A percentile compares a stretch with the other conserved stretches of the same genome.
Conservation (phyloP, 2,888 invertebrate genomes). For the Rhagophthalmus giganteus region DNA sequence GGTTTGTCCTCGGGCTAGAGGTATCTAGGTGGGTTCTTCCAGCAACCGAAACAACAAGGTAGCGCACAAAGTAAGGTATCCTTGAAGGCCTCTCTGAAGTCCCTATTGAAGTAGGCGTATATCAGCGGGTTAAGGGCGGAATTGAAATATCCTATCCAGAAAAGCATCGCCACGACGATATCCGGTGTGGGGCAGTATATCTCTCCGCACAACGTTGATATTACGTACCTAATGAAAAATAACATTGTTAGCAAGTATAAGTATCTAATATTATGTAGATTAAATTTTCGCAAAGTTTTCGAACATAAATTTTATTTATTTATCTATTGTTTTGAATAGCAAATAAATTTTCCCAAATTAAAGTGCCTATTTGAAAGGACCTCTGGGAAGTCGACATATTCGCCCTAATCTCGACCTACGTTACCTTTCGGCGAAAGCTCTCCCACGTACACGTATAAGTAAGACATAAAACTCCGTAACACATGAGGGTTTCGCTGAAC, state of each 20-base stretch:
- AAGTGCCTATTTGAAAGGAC: no score
- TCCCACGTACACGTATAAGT: no score
- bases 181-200: constrained; percentile 66
- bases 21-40: constrained; percentile 66
- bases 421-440: no score
- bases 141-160: constrained; percentile 98
- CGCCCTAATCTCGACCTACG: no score
- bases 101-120: constrained; percentile 94
- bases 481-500: no score
- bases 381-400: no score
- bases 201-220: constrained; percentile 79
- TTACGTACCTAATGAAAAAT: constrained; percentile 90
- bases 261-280: constrained; percentile 1
- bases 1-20: constrained; percentile 53
- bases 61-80: constrained; percentile 84
- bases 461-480: no score
- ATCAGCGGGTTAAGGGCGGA: constrained; percentile 93
- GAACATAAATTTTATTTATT: neutral
- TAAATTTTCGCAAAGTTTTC: neutral
- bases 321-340: no score
- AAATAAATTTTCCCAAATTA: no score
- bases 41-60: constrained; percentile 78
- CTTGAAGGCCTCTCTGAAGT: constrained; percentile 95
- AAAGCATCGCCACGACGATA: constrained; percentile 69
- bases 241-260: no score